Evolutionary conservation across 2,888 invertebrate genomes (phyloP).

Genomic region (Microplitis deprimator): DNA sequence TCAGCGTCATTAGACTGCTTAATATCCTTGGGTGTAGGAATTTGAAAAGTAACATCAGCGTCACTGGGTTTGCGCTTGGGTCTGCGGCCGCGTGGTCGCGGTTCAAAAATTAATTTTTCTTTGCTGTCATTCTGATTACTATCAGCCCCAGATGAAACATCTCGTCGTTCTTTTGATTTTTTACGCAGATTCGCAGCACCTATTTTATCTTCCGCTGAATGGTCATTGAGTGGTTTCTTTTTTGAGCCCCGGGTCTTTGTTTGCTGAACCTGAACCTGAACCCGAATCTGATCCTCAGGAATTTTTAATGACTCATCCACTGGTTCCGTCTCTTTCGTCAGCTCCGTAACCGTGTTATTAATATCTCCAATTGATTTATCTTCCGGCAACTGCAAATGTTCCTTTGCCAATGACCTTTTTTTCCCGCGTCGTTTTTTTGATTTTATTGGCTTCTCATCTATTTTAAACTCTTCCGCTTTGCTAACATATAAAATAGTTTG

Average conservation of each 20-base stretch:
- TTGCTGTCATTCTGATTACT: conserved; percentile 9
- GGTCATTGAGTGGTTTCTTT: conserved; percentile 50
- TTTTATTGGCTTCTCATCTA: conserved; percentile 37
- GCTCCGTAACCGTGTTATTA: neutral
- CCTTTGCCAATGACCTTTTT: conserved; percentile 51
- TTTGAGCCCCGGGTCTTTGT: conserved; percentile 52
- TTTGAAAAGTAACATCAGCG: neutral
- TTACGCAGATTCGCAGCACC: neutral
- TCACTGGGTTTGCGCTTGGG: conserved; percentile 28
- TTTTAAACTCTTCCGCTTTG: neutral
- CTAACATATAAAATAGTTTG: conserved; percentile 9
- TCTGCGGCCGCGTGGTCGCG: conserved; percentile 7
- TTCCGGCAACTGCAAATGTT: conserved; percentile 43
- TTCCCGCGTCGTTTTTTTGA: conserved; percentile 50
- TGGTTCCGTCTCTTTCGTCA: neutral
- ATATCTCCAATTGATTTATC: conserved; percentile 37
- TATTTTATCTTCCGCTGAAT: conserved; percentile 38
- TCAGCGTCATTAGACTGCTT: conserved; percentile 21
- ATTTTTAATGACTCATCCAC: conserved; percentile 9
- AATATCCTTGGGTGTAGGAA: conserved; percentile 13
- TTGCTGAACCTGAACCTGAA: neutral
- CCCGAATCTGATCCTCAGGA: conserved; percentile 8
- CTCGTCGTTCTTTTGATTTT: conserved; percentile 6
- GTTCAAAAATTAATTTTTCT: conserved; percentile 11
- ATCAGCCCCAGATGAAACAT: conserved; percentile 4